phyloP scores from a whole-genome alignment of 2,113 vertebrate genomes.

The Tupaia chinensis region DNA sequence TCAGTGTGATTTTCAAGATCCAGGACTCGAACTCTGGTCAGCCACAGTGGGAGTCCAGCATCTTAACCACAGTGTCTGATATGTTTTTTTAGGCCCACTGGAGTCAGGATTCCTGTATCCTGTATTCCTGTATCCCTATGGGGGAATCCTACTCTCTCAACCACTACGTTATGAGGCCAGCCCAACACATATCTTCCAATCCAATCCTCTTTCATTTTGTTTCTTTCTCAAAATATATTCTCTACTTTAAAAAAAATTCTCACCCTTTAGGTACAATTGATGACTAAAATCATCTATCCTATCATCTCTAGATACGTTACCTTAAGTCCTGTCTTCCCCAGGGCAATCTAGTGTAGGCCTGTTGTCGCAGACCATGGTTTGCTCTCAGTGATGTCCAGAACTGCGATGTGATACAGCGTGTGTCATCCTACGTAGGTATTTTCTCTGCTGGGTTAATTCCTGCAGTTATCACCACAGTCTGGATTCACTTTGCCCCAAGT shows the following conservation, averaged over 20 bases:
- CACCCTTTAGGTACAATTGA: not conserved
- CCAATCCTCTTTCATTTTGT: not conserved
- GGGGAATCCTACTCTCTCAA: no score
- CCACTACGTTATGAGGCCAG: no score
- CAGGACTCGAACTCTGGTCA: no score
- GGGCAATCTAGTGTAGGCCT: not conserved
- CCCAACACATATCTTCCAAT: not conserved
- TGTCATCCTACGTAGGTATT: not conserved
- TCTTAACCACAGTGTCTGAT: no score
- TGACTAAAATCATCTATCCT: not conserved
- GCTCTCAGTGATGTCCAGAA: not conserved
- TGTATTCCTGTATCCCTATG: no score
- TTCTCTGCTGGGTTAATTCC: not conserved
- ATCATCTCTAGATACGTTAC: not conserved
- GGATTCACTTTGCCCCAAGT: not conserved
- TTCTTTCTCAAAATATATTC: not conserved
- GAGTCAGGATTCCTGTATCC: no score
- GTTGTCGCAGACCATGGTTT: not conserved
- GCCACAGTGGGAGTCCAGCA: no score
- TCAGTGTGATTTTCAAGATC: no score
- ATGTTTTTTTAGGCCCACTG: no score
- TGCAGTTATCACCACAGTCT: fast-evolving
- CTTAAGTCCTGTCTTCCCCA: not conserved
- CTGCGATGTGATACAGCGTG: not conserved
- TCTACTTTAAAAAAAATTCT: not conserved